phyloP scores from a whole-genome alignment of 2,797 vertebrate genomes.

The Bradypus variegatus region DNA sequence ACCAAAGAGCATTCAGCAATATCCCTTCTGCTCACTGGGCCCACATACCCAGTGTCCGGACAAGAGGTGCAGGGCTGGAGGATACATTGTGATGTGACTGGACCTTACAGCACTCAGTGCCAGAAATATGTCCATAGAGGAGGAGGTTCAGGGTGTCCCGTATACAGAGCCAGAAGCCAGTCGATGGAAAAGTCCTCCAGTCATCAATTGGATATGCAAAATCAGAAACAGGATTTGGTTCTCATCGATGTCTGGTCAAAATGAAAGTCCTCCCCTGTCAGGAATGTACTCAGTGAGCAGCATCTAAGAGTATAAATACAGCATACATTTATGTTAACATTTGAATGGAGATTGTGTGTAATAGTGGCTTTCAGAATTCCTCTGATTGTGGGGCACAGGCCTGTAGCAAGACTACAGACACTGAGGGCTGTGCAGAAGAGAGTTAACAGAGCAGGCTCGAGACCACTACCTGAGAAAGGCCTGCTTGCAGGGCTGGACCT shows the following conservation, averaged over 20 bases:
- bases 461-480: no score
- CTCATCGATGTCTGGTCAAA: neutral
- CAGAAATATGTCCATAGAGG: neutral
- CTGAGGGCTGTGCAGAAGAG: no score
- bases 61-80: neutral
- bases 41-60: neutral
- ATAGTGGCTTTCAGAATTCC: no score
- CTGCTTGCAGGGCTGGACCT: no score
- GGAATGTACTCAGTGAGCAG: neutral
- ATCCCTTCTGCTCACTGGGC: neutral
- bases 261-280: neutral
- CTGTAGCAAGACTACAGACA: no score
- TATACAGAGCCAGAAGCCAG: neutral
- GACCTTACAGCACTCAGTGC: neutral
- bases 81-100: neutral
- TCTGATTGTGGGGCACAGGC: no score
- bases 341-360: no score
- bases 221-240: neutral
- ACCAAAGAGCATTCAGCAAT: neutral
- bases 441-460: no score
- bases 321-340: neutral
- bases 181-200: neutral
- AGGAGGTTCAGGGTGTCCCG: neutral
- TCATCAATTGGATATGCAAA: neutral
- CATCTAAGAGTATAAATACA: neutral